Conservation (phyloP, 2,888 invertebrate genomes). For the Cataglyphis cursor region DNA sequence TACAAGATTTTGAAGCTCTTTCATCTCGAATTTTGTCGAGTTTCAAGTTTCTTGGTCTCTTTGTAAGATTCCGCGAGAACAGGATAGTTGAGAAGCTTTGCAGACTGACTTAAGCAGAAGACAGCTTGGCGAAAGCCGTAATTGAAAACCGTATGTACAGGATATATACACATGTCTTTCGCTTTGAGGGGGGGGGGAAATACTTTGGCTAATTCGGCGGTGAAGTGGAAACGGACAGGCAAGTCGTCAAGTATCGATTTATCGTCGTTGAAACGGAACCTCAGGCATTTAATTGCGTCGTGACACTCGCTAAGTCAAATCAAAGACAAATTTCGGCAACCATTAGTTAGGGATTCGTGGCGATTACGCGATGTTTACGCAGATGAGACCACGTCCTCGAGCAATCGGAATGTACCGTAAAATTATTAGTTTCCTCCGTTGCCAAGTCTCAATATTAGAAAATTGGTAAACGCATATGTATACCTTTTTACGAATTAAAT, state of each 20-base stretch:
- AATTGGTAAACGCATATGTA: neutral
- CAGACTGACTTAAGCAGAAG: conserved; percentile 27
- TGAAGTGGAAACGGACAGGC: conserved; percentile 50
- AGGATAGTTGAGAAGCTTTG: neutral
- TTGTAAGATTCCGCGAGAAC: neutral
- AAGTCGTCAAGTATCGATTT: conserved; percentile 61
- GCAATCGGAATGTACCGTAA: neutral
- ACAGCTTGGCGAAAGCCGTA: conserved; percentile 12
- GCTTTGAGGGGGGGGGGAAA: conserved; percentile 15
- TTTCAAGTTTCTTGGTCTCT: neutral
- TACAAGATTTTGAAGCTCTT: neutral
- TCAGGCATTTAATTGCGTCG: conserved; percentile 56
- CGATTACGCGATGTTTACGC: conserved; percentile 46
- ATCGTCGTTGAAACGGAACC: conserved; percentile 52
- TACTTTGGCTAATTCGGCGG: conserved; percentile 41
- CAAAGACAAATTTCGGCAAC: conserved; percentile 47
- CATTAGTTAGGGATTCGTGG: conserved; percentile 37
- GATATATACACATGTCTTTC: conserved; percentile 15
- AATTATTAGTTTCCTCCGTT: conserved; percentile 8
- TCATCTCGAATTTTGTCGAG: neutral
- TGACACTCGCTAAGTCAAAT: conserved; percentile 51
- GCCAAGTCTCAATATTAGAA: neutral
- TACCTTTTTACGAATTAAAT: neutral
- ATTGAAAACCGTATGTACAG: conserved; percentile 38
- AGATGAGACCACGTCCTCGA: neutral